Percentiles rank a stretch among this genome's conserved stretches.
Evolutionary conservation across 2,797 vertebrate species (phyloP).

Genomic region (Potorous gilbertii): DNA sequence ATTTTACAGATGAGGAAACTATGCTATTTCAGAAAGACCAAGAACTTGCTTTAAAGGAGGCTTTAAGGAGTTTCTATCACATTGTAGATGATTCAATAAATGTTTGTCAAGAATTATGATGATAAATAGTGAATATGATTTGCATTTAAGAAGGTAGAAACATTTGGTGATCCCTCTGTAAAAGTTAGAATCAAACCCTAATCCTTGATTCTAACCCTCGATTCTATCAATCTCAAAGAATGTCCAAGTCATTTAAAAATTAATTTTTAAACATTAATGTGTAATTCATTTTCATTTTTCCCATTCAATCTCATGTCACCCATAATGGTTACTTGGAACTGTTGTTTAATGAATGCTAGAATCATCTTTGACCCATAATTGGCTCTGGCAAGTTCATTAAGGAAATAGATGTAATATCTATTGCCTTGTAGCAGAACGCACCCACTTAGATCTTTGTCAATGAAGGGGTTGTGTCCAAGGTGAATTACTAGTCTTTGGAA

Average conservation of each 20-base stretch:
- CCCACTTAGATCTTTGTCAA: conserved; percentile 43
- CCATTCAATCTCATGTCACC: neutral
- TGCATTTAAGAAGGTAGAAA: neutral
- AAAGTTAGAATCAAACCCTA: neutral
- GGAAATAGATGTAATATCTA: conserved; percentile 10
- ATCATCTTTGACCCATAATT: neutral
- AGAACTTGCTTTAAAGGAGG: neutral
- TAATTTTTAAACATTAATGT: conserved; percentile 26
- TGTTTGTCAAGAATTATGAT: neutral
- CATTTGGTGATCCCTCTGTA: neutral
- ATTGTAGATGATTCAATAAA: neutral
- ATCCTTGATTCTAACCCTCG: too few species aligned
- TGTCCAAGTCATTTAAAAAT: conserved; percentile 1
- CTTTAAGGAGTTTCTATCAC: neutral
- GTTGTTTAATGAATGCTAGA: conserved; percentile 4
- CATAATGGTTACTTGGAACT: neutral
- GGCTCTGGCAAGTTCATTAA: conserved; percentile 43
- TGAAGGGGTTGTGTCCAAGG: neutral
- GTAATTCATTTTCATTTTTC: conserved; percentile 41
- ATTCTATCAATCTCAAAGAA: neutral
- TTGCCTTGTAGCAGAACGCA: conserved; percentile 33
- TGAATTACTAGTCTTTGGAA: neutral
- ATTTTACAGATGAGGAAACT: neutral
- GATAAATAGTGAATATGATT: neutral
- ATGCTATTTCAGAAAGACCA: neutral